Conservation (phyloP, 2,113 vertebrate genomes). For the Nematolebias whitei region DNA sequence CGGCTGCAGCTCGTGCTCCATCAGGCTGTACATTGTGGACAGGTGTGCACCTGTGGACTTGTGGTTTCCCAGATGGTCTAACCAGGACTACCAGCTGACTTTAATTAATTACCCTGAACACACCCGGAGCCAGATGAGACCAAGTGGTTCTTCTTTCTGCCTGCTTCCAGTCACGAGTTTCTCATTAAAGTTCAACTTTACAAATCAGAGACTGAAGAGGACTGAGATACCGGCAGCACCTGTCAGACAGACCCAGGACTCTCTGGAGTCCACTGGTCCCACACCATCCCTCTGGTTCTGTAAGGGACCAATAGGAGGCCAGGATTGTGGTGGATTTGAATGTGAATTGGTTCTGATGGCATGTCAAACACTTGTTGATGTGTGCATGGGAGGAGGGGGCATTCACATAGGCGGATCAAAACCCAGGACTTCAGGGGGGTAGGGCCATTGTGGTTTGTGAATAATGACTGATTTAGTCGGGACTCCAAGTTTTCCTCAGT, state of each 20-base stretch:
- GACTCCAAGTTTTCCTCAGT: too few species aligned
- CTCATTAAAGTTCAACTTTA: too few species aligned
- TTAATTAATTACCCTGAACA: slow-evolving; percentile 43
- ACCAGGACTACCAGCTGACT: slow-evolving; percentile 47
- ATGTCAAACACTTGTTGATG: slow-evolving; percentile 73
- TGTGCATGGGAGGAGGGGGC: too few species aligned
- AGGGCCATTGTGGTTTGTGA: too few species aligned
- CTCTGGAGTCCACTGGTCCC: neutral
- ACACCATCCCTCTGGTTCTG: slow-evolving; percentile 29
- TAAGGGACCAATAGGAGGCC: slow-evolving; percentile 70
- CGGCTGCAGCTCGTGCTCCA: slow-evolving; percentile 84
- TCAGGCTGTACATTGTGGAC: slow-evolving; percentile 81
- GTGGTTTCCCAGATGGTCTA: slow-evolving; percentile 19
- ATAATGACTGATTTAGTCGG: too few species aligned
- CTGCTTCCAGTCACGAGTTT: neutral
- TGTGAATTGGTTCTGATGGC: slow-evolving; percentile 61
- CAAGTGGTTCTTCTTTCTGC: neutral
- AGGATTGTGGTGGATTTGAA: slow-evolving; percentile 69
- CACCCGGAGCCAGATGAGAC: neutral
- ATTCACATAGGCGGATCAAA: too few species aligned
- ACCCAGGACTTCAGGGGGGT: too few species aligned
- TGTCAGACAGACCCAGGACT: neutral
- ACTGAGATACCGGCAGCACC: neutral
- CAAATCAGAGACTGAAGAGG: too few species aligned
- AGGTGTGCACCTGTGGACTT: slow-evolving; percentile 42